Percentiles rank a stretch among this genome's conserved stretches.
phyloP scores from a whole-genome alignment of 2,888 invertebrate species.

The Drepana falcataria region DNA sequence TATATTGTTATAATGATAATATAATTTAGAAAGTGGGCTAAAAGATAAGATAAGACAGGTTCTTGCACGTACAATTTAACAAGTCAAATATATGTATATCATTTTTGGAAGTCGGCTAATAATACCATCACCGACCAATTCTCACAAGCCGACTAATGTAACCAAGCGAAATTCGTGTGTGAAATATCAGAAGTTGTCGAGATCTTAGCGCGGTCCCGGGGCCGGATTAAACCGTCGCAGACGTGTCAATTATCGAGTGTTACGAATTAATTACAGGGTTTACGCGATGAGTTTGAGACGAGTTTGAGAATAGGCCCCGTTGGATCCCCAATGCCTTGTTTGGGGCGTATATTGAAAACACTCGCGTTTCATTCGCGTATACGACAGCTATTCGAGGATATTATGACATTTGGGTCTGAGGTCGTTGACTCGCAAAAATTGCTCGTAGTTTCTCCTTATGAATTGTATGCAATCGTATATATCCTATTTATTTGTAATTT shows the following conservation, averaged over 20 bases:
- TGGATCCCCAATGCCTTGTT: not conserved
- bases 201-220: constrained; percentile 36
- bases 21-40: too few relatives aligned
- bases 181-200: constrained; percentile 62
- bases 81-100: too few relatives aligned
- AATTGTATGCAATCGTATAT: not conserved
- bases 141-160: constrained; percentile 17
- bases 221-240: constrained; percentile 41
- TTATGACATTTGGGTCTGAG: not conserved
- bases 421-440: not conserved
- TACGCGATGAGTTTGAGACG: constrained; percentile 6
- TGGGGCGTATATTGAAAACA: constrained; percentile 1
- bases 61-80: too few relatives aligned
- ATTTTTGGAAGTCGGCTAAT: not conserved
- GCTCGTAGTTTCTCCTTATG: not conserved
- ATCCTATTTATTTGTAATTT: too few relatives aligned
- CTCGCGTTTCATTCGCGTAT: not conserved
- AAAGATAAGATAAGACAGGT: too few relatives aligned
- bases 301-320: constrained; percentile 15
- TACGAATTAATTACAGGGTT: constrained; percentile 41
- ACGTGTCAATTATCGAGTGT: constrained; percentile 58
- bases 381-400: not conserved
- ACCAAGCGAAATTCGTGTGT: constrained; percentile 47
- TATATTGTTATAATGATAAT: too few relatives aligned
- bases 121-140: constrained; percentile 26